These are phyloP conservation scores for Venustoraphidia nigricollis DNA, from an alignment of 2,888 invertebrate genomes.

Conservation along the genomic window DNA sequence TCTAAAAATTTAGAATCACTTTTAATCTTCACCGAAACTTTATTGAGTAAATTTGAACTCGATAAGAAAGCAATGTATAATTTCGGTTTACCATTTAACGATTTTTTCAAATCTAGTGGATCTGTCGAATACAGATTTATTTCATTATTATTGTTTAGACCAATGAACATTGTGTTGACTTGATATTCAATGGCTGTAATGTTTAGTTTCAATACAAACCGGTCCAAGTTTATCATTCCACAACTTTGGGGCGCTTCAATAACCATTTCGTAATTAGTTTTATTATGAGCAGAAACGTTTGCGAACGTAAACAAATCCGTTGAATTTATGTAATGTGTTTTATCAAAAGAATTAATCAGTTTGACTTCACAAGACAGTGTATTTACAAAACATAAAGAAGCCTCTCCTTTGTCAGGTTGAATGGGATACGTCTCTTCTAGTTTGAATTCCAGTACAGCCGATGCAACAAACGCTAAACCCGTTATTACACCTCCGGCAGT, in stretches of 20 bases:
- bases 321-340: slow-evolving; percentile 17
- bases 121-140: slow-evolving; percentile 36
- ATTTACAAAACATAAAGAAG: slow-evolving; percentile 46
- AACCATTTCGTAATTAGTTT: slow-evolving; percentile 19
- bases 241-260: slow-evolving; percentile 23
- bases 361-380: slow-evolving; percentile 41
- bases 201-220: slow-evolving; percentile 17
- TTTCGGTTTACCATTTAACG: slow-evolving; percentile 43
- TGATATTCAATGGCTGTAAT: slow-evolving; percentile 20
- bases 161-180: slow-evolving; percentile 26
- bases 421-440: slow-evolving; percentile 27
- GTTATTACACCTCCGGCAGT: slow-evolving; percentile 55
- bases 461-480: slow-evolving; percentile 45
- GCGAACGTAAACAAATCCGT: slow-evolving; percentile 21
- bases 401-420: slow-evolving; percentile 22
- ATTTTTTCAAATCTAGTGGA: slow-evolving; percentile 39
- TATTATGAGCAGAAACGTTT: slow-evolving; percentile 22
- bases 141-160: slow-evolving; percentile 25
- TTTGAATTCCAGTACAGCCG: slow-evolving; percentile 24
- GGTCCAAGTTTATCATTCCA: slow-evolving; percentile 19
- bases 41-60: slow-evolving; percentile 18
- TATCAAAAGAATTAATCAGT: slow-evolving; percentile 21
- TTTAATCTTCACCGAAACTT: slow-evolving; percentile 23
- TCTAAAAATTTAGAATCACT: slow-evolving; percentile 28
- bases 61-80: slow-evolving; percentile 29